Percentiles rank a stretch among this genome's conserved stretches.
Conservation (phyloP, 92 coral and sea anemone species). For the Parazoanthus darwini region DNA sequence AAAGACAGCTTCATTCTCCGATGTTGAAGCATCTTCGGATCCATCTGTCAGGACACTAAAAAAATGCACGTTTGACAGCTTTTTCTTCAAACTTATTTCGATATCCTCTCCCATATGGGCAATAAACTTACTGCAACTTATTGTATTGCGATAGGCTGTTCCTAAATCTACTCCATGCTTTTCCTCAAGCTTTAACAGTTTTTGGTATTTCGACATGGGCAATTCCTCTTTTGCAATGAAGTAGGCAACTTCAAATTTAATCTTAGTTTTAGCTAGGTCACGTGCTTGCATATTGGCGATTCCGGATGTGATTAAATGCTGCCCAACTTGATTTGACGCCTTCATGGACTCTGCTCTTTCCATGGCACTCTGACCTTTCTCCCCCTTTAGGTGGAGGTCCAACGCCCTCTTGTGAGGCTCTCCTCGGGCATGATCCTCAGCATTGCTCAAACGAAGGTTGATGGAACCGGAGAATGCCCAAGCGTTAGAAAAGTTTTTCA, state of each 20-base stretch:
- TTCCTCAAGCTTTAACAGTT: background rate
- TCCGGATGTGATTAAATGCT: conserved; percentile 54
- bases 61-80: conserved; percentile 61
- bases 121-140: conserved; percentile 33
- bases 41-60: conserved; percentile 78
- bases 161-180: conserved; percentile 38
- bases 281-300: conserved; percentile 60
- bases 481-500: conserved; percentile 67
- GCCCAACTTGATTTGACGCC: conserved; percentile 39
- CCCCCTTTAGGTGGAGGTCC: conserved; percentile 43
- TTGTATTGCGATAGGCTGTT: conserved; percentile 43
- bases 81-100: conserved; percentile 46
- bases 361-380: conserved; percentile 43
- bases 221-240: conserved; percentile 67
- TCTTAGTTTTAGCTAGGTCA: conserved; percentile 49
- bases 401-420: conserved; percentile 77
- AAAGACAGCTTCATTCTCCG: conserved; percentile 75
- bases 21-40: conserved; percentile 64
- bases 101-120: conserved; percentile 57
- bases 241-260: conserved; percentile 66
- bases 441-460: conserved; percentile 71
- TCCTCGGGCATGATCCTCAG: no score
- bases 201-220: conserved; percentile 32
- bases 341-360: conserved; percentile 64
- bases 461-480: conserved; percentile 77